Base-by-base conservation (phyloP, 2,888 invertebrate genomes). In the Erebia ligea region DNA sequence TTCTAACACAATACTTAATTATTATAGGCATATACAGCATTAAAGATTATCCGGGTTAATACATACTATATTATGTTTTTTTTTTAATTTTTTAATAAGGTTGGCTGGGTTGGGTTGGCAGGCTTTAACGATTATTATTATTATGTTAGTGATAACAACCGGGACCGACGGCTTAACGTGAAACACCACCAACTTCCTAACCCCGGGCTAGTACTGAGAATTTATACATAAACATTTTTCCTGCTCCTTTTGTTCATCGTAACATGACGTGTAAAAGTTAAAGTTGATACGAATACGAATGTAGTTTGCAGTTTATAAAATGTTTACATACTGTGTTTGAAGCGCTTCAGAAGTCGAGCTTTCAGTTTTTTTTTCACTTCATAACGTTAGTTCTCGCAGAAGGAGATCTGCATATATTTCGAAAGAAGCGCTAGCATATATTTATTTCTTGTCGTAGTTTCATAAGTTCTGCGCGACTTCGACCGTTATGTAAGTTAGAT, bases 371-470 rank as follows among this genome's bases (percentile, higher is more conserved):
- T 62, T 62, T 62, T 61, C 19, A 19, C 13, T 62, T 45, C 21
- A 9, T 62, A 45, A 62, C 48, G 62, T 62, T 48, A 62, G 45
- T 62, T 62, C 62, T 62, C n/a, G 48, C 62, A 21, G 25, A 45
- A 45, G 21, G 45, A 48, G 59, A 59, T 59, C 21, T 62, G 61
- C 62, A 62, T 62, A 62, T 62, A 48, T 62, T 62, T 48, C 62
- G 48, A 62, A 62, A 62, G 62, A 48, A 62, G 48, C 48, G 62
- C 62, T 62, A 15, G 62, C 21, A 62, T 62, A 61, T 45, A 45
- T 61, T 45, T 61, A 62, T 62, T 48, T 58, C 42, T 59, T 40
- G 59, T 11, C 40, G 40, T 17, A 21, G 19, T 62, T 62, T 15
- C 19, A 21, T 1, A 17, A 62, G 15, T 48, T 48, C 10, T 21